These are phyloP conservation scores for Vireo altiloquus DNA, from an alignment of 2,113 vertebrate genomes.

Conservation along the genomic window DNA sequence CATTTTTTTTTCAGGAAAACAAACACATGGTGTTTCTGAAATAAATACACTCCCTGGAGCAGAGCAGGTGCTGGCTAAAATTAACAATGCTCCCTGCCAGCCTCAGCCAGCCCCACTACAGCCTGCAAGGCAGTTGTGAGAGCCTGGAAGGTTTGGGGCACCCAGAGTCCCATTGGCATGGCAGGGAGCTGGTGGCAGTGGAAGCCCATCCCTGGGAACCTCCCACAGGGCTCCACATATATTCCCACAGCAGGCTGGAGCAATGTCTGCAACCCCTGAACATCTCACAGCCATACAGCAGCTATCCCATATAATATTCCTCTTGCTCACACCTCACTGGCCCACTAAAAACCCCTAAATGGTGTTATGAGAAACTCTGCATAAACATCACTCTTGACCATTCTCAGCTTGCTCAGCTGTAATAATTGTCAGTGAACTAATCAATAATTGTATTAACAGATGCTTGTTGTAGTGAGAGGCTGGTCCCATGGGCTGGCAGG, in stretches of 20 bases:
- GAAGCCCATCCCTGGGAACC: background rate
- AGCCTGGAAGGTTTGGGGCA: background rate
- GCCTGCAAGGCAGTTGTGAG: background rate
- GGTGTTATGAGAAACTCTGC: background rate
- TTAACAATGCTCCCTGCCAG: background rate
- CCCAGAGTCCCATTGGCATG: background rate
- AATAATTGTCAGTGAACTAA: background rate
- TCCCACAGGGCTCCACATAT: background rate
- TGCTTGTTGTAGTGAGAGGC: background rate
- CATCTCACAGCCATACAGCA: background rate
- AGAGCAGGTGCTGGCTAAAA: background rate
- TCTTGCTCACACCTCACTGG: background rate
- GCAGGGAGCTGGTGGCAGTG: background rate
- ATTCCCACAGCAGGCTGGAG: background rate
- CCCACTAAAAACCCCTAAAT: background rate
- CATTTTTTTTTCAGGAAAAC: background rate
- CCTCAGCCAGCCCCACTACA: background rate
- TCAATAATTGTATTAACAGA: background rate
- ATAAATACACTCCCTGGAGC: background rate
- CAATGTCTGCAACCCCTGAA: no score
- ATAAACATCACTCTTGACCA: background rate
- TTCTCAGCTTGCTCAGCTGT: background rate
- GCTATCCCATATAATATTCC: no score
- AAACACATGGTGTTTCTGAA: background rate
- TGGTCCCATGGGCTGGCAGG: rapidly evolving